Base-by-base conservation (phyloP, 2,888 invertebrate species). In the Dasypolia templi region DNA sequence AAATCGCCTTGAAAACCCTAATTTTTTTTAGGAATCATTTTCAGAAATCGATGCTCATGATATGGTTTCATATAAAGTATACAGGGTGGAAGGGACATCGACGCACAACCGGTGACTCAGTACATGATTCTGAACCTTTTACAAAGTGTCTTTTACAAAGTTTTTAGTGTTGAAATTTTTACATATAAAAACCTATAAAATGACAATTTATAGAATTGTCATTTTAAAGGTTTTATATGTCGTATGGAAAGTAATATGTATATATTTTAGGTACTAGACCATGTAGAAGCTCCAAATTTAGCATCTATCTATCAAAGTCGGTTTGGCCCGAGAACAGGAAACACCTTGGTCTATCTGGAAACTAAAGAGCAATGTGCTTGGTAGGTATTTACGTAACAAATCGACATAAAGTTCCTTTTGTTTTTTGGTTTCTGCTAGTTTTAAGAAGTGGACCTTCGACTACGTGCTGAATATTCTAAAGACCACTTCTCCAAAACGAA, bases 301-400 rank as follows among this genome's bases (percentile, higher is more conserved):
- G 78, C 51, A 64, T 64, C 58, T 72, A 77, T 79, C 61, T 66
- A 62, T 66, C 79, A 79, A 77, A 79, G 79, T 77, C 79, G 51
- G 65, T 56, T 72, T 56, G 12, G 51, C 29, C 14, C 55, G n/a
- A 62, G 44, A 61, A 72, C 79, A 72, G 77, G 77, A 77, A 79
- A 51, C 44, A 49, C 42, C 29, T 42, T 12, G n/a, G 46, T 29
- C 35, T 78, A 77, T 77, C 78, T 78, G 35, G 44, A 14, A 72
- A 78, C 72, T 77, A 78, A 72, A 65, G 64, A 65, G 65, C 17
- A 7, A 39, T 22, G 17, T 32, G 19, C 32, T 61, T 72, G n/a
- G n/a, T 46, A n/a, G 19, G 12, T 46, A 59, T 59, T 62, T 51
- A 49, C n/a, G 6, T 56, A 44, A n/a, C 39, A 39, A 22, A 44